Evolutionary conservation across 2,888 invertebrate genomes (phyloP).

Genomic region (Pseudolycoriella hygida): DNA sequence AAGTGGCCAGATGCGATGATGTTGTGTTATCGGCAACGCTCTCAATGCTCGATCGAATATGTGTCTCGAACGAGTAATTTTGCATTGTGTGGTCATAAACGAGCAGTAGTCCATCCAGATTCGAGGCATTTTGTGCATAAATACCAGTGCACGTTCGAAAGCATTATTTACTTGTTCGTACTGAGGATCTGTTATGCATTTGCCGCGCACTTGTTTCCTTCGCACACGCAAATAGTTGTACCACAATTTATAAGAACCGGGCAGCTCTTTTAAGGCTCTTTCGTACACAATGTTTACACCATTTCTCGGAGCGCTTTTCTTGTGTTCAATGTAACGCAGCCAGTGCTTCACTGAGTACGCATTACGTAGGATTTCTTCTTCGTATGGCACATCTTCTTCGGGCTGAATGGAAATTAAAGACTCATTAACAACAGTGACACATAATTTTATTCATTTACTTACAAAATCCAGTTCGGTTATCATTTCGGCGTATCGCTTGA

Average conservation of each 20-base stretch:
- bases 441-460: no score
- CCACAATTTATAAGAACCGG: conserved; percentile 98
- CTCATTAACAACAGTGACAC: no score
- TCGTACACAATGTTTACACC: conserved; percentile 88
- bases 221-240: conserved; percentile 82
- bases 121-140: conserved; percentile 99
- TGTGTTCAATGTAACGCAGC: conserved; percentile 94
- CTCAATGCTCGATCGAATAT: conserved; percentile 88
- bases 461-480: no score
- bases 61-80: conserved; percentile 77
- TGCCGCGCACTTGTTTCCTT: conserved; percentile 64
- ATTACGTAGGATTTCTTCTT: conserved; percentile 95
- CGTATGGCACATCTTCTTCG: conserved; percentile 93
- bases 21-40: conserved; percentile 96
- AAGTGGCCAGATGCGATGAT: conserved; percentile 92
- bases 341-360: conserved; percentile 97
- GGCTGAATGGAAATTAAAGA: no score
- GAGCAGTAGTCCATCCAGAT: conserved; percentile 98
- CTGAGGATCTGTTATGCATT: conserved; percentile 65
- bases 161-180: conserved; percentile 92
- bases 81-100: conserved; percentile 79
- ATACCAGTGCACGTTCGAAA: conserved; percentile 89
- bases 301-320: conserved; percentile 64
- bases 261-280: conserved; percentile 86
- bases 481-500: no score